These are phyloP conservation scores for Philereme vetulata DNA, from an alignment of 2,888 invertebrate species.

Conservation along the genomic window DNA sequence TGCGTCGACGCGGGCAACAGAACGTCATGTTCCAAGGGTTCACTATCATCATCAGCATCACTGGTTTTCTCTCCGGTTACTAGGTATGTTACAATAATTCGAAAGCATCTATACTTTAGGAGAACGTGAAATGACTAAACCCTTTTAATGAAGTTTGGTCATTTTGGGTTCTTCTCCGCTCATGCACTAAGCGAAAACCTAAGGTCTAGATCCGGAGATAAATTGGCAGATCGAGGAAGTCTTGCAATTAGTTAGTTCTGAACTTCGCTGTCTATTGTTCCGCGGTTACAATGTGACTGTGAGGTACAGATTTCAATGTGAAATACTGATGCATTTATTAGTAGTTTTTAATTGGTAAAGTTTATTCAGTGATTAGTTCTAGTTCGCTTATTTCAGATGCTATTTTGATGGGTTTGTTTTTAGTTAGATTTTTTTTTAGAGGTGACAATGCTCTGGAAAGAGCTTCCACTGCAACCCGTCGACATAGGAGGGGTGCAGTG, in stretches of 20 bases:
- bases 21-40: too few species aligned
- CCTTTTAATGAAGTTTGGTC: too few species aligned
- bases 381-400: neutral
- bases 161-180: too few species aligned
- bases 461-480: too few species aligned
- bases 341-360: neutral
- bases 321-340: constrained; percentile 20
- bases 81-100: too few species aligned
- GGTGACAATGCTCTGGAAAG: too few species aligned
- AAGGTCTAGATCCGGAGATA: constrained; percentile 21
- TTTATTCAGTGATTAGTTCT: neutral
- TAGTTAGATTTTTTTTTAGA: neutral
- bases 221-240: constrained; percentile 30
- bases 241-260: constrained; percentile 31
- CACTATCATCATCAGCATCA: too few species aligned
- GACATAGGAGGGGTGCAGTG: too few species aligned
- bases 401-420: neutral
- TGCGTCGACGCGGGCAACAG: too few species aligned
- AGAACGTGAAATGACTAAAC: too few species aligned
- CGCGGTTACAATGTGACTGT: constrained; percentile 16
- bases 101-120: too few species aligned
- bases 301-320: constrained; percentile 7
- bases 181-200: neutral
- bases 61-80: too few species aligned
- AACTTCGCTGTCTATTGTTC: constrained; percentile 29